phyloP scores from a whole-genome alignment of 1,140 invertebrate genomes.

The Lordiphosa collinella region DNA sequence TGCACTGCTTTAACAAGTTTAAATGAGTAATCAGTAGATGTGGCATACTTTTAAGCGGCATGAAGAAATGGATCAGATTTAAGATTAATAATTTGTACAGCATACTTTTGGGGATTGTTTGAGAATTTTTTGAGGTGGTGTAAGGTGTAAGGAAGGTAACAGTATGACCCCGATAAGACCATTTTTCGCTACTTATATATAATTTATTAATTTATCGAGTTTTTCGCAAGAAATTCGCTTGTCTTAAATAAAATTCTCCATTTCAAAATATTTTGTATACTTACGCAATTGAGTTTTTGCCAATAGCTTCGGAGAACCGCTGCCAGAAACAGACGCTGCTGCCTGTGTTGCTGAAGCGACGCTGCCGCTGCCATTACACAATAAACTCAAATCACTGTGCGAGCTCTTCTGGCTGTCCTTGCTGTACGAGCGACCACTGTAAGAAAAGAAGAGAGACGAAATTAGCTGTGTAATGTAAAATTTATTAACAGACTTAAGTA shows the following conservation, averaged over 20 bases:
- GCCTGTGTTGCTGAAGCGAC: conserved; percentile 9
- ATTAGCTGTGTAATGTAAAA: too few species aligned
- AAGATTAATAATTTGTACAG: not conserved
- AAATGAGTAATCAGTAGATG: not conserved
- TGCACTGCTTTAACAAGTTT: conserved; percentile 11
- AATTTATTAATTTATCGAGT: too few species aligned
- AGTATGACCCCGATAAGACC: too few species aligned
- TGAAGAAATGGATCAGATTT: not conserved
- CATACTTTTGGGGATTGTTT: conserved; percentile 19
- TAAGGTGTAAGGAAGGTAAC: not conserved
- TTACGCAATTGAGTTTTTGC: conserved; percentile 75
- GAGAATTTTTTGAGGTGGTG: not conserved
- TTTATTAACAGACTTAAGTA: too few species aligned
- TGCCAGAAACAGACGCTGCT: conserved; percentile 18
- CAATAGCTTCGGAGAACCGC: conserved; percentile 69
- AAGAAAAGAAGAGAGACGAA: conserved; percentile 25
- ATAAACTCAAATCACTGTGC: conserved; percentile 72
- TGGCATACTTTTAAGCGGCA: too few species aligned
- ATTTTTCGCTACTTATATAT: too few species aligned
- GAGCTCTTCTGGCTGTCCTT: conserved; percentile 79
- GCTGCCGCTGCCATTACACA: conserved; percentile 30
- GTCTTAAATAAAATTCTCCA: too few species aligned
- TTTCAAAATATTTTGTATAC: conserved; percentile 19
- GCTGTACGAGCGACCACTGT: conserved; percentile 75
- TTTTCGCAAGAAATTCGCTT: too few species aligned